A percentile compares a stretch with the other conserved stretches of the same genome.
Conservation (phyloP, 1,140 invertebrate genomes). For the Cydia splendana region DNA sequence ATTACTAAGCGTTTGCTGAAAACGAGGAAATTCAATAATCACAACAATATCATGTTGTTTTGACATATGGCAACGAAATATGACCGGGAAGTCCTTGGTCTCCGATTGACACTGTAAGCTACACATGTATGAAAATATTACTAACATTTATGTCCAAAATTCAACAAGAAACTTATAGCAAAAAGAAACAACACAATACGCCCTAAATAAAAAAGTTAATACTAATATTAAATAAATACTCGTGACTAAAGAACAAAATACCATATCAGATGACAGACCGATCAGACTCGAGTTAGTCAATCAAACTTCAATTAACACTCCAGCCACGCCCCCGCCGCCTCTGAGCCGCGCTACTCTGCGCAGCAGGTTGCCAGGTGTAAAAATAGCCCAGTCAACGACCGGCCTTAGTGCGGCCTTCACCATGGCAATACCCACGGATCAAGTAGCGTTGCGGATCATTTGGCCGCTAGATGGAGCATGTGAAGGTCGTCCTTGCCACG, state of each 20-base stretch:
- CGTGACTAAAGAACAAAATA: neutral
- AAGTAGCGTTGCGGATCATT: neutral
- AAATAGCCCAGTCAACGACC: slow-evolving; percentile 74
- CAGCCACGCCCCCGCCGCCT: slow-evolving; percentile 46
- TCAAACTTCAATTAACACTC: slow-evolving; percentile 15
- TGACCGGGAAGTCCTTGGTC: too few species aligned
- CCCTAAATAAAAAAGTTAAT: neutral
- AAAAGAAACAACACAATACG: too few species aligned
- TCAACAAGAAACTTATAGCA: too few species aligned
- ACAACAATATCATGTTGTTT: too few species aligned
- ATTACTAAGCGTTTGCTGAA: too few species aligned
- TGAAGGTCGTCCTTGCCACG: too few species aligned
- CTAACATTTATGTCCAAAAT: too few species aligned
- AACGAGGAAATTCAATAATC: too few species aligned
- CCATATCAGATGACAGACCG: neutral
- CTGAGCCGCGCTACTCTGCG: slow-evolving; percentile 40
- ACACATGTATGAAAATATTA: too few species aligned
- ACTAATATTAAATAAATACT: neutral
- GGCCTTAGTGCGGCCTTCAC: slow-evolving; percentile 73
- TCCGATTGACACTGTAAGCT: too few species aligned
- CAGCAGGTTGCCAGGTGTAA: slow-evolving; percentile 50
- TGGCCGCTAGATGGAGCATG: neutral
- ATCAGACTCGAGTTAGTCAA: slow-evolving; percentile 21
- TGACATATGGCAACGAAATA: too few species aligned
- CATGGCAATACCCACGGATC: slow-evolving; percentile 34